phyloP scores from a whole-genome alignment of 1,140 invertebrate genomes.

The Charaxes varanes region DNA sequence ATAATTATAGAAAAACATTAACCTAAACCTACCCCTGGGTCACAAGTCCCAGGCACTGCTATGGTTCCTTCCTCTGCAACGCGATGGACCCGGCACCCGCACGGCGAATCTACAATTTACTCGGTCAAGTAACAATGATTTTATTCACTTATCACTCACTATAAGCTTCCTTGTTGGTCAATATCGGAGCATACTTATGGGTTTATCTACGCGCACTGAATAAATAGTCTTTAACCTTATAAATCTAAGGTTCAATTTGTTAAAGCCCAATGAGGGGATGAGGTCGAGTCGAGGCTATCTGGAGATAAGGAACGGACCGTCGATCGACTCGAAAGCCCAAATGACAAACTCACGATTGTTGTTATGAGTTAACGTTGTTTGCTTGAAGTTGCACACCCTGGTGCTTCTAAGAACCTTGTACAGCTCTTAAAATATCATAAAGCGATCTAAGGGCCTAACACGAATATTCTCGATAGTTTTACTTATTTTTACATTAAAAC shows the following conservation, averaged over 20 bases:
- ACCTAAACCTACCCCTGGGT: too few species aligned
- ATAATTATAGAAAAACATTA: too few species aligned
- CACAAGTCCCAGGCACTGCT: too few species aligned
- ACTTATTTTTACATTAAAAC: too few species aligned
- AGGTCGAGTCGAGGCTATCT: slow-evolving; percentile 67
- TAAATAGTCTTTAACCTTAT: slow-evolving; percentile 1
- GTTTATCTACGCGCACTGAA: slow-evolving; percentile 1
- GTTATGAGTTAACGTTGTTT: slow-evolving; percentile 28
- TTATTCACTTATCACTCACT: too few species aligned
- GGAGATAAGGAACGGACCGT: slow-evolving; percentile 46
- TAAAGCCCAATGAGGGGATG: slow-evolving; percentile 21
- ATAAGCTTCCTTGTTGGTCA: slow-evolving; percentile 22
- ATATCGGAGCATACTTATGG: slow-evolving; percentile 17
- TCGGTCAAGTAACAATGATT: too few species aligned
- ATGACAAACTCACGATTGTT: slow-evolving; percentile 38
- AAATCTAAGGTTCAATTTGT: slow-evolving; percentile 15
- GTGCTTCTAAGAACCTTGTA: slow-evolving; percentile 17
- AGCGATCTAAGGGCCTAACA: too few species aligned
- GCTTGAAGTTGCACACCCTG: slow-evolving; percentile 11
- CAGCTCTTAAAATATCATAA: too few species aligned
- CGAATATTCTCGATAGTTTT: too few species aligned
- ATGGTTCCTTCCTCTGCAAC: too few species aligned
- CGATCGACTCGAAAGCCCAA: slow-evolving; percentile 46
- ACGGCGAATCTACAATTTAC: too few species aligned
- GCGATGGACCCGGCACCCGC: too few species aligned